A percentile compares a stretch with the other conserved stretches of the same genome.
phyloP scores from a whole-genome alignment of 2,797 vertebrate species.

The Trichosurus vulpecula region DNA sequence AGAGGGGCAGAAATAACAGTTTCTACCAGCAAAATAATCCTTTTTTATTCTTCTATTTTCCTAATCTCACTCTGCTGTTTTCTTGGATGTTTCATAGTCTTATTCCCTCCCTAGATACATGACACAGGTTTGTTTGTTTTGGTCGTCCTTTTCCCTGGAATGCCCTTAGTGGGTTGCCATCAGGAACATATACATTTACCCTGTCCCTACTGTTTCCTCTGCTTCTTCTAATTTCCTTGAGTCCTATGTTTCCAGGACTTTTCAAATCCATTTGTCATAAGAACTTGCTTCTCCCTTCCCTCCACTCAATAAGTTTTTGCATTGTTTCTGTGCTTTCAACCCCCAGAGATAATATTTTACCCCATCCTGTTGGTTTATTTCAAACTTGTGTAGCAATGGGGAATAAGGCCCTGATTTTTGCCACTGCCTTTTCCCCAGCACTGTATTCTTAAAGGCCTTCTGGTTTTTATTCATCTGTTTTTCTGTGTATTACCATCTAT shows the following conservation, averaged over 20 bases:
- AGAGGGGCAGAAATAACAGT: background rate
- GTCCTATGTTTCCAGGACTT: background rate
- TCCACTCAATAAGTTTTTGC: background rate
- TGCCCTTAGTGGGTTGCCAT: background rate
- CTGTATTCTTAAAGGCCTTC: conserved; percentile 18
- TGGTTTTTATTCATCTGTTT: conserved; percentile 19
- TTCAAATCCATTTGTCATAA: background rate
- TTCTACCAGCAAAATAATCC: background rate
- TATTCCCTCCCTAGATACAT: background rate
- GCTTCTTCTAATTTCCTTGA: conserved; percentile 22
- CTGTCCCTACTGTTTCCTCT: background rate
- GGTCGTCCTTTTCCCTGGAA: background rate
- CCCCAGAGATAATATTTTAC: background rate
- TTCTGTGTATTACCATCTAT: conserved; percentile 39
- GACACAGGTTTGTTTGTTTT: background rate
- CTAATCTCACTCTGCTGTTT: background rate
- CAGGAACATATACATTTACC: background rate
- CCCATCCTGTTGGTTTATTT: conserved; percentile 5
- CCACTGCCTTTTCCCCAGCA: background rate
- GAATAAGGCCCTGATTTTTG: background rate
- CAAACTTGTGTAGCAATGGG: background rate
- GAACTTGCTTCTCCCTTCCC: background rate
- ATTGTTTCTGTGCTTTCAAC: background rate
- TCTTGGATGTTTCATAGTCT: background rate
- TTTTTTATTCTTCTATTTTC: background rate